Evolutionary conservation across 2,888 invertebrate genomes (phyloP), one percentile per base, ranked within the genome.

Genomic region (Anaspis maculata): DNA sequence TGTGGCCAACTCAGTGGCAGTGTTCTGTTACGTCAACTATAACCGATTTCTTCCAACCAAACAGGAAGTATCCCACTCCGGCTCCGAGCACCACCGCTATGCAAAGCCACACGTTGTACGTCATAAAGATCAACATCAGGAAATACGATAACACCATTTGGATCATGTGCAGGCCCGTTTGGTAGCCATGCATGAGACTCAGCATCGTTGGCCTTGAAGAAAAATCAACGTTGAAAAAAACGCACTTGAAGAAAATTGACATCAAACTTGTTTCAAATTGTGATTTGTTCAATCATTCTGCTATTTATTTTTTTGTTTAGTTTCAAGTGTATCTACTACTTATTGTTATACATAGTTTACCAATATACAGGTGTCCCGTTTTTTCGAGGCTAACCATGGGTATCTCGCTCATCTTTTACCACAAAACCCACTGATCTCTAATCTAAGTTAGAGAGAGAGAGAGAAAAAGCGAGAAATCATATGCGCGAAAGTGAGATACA

Each of bases 121-220:
- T 94, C 95, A 95, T 95, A 63, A 95, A 94, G 49, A 94, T 87
- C 62, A 95, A 70, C 95, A 95, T 95, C 29, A 95, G 73, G 67
- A 92, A 82, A 67, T 95, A 94, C 48, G 91, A 89, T 42, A 94
- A 71, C 36, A 89, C 75, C 56, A 95, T 87, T 69, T 94, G 94
- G 12, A 94, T 56, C 41, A 91, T 80, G 61, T 95, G 94, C 11
- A 95, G 75, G 28, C 81, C 66, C 10, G 94, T 92, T 68, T 95
- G 94, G 65, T 83, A 79, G 34, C 77, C 74, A 64, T 95, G 94
- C 60, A 83, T 79, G 52, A 71, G 63, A 53, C 89, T 91, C 57
- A 87, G 62, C 84, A 91, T 89, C 40, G 80, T 81, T 28, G 83
- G 86, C 57, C 86, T 91, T 76, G 10, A 70, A 72, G 41, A 37